These are phyloP conservation scores for Sericinus montela DNA, from an alignment of 2,888 invertebrate species.

Conservation along the genomic window DNA sequence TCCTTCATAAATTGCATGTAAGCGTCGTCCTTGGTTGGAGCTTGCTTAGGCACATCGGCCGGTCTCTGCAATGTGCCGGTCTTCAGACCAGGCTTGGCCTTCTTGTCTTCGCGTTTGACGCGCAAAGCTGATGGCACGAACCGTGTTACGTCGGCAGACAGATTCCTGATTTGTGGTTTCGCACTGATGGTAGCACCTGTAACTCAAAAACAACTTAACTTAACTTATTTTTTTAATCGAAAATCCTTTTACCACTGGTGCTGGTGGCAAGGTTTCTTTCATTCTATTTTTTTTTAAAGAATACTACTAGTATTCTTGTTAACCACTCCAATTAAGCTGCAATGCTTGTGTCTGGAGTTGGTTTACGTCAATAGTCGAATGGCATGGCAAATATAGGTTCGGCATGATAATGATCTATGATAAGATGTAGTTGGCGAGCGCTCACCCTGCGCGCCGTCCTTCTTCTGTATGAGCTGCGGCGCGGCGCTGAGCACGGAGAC, in stretches of 20 bases:
- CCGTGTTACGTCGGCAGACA: slow-evolving; percentile 95
- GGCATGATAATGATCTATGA: too few relatives aligned
- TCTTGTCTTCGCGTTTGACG: slow-evolving; percentile 92
- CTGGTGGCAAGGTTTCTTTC: too few relatives aligned
- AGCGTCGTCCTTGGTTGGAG: slow-evolving; percentile 95
- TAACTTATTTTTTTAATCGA: too few relatives aligned
- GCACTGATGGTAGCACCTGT: slow-evolving; percentile 93
- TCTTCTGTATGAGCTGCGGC: slow-evolving; percentile 88
- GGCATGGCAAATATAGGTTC: too few relatives aligned
- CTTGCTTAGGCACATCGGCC: slow-evolving; percentile 68
- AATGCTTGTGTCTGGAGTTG: too few relatives aligned
- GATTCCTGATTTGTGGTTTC: slow-evolving; percentile 96
- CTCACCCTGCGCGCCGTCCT: slow-evolving; percentile 79
- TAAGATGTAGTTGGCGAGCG: background rate
- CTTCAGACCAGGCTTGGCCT: slow-evolving; percentile 76
- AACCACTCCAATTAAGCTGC: too few relatives aligned
- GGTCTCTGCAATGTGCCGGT: slow-evolving; percentile 74
- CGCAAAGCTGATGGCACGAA: slow-evolving; percentile 96
- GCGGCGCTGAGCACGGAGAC: slow-evolving; percentile 90
- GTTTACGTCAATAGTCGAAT: too few relatives aligned
- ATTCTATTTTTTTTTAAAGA: too few relatives aligned
- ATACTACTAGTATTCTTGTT: too few relatives aligned
- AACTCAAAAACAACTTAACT: slow-evolving; percentile 1
- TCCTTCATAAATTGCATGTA: slow-evolving; percentile 99
- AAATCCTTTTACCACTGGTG: too few relatives aligned